These are phyloP conservation scores for Sphaeridia pumilis DNA, from an alignment of 2,888 invertebrate species.

Conservation along the genomic window DNA sequence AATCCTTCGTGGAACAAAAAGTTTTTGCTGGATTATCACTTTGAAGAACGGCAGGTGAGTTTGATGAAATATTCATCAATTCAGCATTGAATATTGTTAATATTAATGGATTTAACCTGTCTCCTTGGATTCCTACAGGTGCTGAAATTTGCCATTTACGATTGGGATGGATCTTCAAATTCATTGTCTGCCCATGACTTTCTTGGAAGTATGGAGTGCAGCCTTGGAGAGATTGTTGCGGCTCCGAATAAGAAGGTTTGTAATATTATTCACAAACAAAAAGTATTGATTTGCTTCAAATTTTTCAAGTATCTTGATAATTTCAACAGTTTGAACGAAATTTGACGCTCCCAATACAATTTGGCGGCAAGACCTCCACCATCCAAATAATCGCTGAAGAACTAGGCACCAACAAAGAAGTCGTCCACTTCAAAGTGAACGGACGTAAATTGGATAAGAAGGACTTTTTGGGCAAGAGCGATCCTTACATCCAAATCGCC, in stretches of 20 bases:
- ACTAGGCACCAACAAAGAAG: constrained; percentile 38
- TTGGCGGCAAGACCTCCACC: constrained; percentile 24
- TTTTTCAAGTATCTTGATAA: neutral
- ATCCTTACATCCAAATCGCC: constrained; percentile 43
- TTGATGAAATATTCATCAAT: constrained; percentile 37
- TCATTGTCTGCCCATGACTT: constrained; percentile 37
- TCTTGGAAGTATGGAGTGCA: constrained; percentile 42
- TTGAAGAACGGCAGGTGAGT: constrained; percentile 40
- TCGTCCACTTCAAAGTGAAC: constrained; percentile 39
- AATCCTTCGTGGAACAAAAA: constrained; percentile 42
- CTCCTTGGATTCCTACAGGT: too few relatives aligned
- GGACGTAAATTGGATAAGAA: constrained; percentile 42
- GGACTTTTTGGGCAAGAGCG: constrained; percentile 45
- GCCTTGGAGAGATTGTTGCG: constrained; percentile 44
- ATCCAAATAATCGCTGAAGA: constrained; percentile 35
- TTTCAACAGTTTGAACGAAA: constrained; percentile 32
- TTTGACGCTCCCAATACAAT: constrained; percentile 29
- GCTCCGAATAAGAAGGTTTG: constrained; percentile 33
- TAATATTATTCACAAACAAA: too few relatives aligned
- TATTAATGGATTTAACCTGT: too few relatives aligned
- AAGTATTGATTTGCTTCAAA: neutral
- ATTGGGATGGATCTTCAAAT: constrained; percentile 35
- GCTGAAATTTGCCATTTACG: constrained; percentile 41
- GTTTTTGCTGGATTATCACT: constrained; percentile 43
- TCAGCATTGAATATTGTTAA: neutral